Conservation (phyloP, 2,113 vertebrate species). For the Hypomesus transpacificus region DNA sequence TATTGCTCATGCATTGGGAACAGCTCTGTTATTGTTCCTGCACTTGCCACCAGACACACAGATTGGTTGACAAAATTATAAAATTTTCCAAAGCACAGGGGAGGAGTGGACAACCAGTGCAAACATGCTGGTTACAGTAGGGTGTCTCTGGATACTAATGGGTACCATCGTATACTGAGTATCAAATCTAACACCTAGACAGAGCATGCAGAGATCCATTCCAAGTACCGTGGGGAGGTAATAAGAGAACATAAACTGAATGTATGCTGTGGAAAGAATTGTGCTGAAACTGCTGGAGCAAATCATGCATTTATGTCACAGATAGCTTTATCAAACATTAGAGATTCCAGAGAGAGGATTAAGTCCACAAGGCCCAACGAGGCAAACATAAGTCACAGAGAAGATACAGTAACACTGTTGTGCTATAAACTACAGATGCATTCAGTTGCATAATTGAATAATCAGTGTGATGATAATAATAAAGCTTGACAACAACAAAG, state of each 20-base stretch:
- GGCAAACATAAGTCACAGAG: background rate
- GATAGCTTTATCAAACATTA: background rate
- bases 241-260: constrained; percentile 19
- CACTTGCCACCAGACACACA: constrained; percentile 40
- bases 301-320: background rate
- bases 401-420: background rate
- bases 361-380: background rate
- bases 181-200: constrained; percentile 16
- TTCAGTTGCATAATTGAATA: constrained; percentile 1
- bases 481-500: constrained; percentile 13
- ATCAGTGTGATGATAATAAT: background rate
- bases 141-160: constrained; percentile 34
- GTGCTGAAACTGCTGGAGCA: background rate
- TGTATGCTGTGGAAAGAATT: constrained; percentile 4
- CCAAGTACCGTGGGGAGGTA: constrained; percentile 23
- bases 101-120: constrained; percentile 45
- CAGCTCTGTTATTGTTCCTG: constrained; percentile 33
- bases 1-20: constrained; percentile 67
- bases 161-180: constrained; percentile 26
- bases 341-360: background rate
- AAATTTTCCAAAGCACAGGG: constrained; percentile 27
- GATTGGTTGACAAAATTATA: constrained; percentile 34
- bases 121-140: constrained; percentile 47
- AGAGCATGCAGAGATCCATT: constrained; percentile 57
- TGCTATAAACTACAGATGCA: background rate